Evolutionary conservation across 2,888 invertebrate species (phyloP).

Genomic region (Drosophila hawaiiensis): DNA sequence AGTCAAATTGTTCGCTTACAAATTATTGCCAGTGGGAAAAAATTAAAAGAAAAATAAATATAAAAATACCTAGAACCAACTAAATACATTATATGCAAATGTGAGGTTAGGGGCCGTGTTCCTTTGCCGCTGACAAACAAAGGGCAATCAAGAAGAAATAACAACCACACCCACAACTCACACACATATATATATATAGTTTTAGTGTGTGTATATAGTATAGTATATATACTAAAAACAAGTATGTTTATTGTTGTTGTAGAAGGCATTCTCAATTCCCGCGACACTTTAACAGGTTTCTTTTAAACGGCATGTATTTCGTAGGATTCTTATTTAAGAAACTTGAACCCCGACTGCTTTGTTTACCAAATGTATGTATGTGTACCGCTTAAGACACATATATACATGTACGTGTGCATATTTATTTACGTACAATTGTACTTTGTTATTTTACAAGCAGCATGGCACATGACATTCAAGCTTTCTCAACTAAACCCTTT

Average conservation of each 20-base stretch:
- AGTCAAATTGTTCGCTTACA: slow-evolving; percentile 43
- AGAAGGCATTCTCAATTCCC: slow-evolving; percentile 9
- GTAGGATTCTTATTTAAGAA: slow-evolving; percentile 29
- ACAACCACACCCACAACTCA: slow-evolving; percentile 10
- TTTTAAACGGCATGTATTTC: slow-evolving; percentile 19
- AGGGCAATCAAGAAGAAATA: slow-evolving; percentile 10
- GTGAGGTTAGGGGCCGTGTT: slow-evolving; percentile 21
- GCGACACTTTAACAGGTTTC: slow-evolving; percentile 35
- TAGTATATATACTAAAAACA: neutral
- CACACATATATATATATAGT: neutral
- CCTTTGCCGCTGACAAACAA: slow-evolving; percentile 15
- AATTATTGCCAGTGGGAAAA: slow-evolving; percentile 24
- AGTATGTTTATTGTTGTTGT: neutral
- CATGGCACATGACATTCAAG: slow-evolving; percentile 3
- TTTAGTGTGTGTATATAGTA: neutral
- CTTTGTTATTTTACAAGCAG: neutral
- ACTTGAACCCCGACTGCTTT: slow-evolving; percentile 20
- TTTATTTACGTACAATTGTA: neutral
- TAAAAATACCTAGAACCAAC: neutral
- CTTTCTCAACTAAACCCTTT: slow-evolving; percentile 18
- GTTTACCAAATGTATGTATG: neutral
- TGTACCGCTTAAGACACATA: neutral
- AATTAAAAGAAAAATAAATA: neutral
- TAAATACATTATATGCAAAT: slow-evolving; percentile 17
- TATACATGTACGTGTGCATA: neutral